Base-by-base conservation (phyloP, 2,113 vertebrate genomes). In the Antechinus stuartii region DNA sequence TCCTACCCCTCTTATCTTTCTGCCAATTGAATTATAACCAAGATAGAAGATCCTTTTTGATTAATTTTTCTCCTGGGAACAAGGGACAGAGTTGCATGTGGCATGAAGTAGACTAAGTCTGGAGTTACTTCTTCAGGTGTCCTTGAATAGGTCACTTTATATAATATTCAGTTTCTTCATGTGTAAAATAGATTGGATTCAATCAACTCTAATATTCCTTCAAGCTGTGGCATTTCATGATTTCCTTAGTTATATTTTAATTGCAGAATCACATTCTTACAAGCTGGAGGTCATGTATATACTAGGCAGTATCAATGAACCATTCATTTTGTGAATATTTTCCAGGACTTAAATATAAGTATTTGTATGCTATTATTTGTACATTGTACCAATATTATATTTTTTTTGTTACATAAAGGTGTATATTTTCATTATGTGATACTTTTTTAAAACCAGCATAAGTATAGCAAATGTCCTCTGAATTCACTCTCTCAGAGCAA, bases 231-330 rank as follows among this genome's bases (percentile, higher is more conserved):
- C 61, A 76, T 76, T 76, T 30, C 35, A 76, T 76, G 35, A 35
- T n/a, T n/a, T 76, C 61, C 61, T 76, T 76, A n/a, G 61, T 76
- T 76, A n/a, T n/a, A 76, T 76, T 76, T 76, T 76, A 76, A 76
- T 76, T 19, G 1, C 61, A 19, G 61, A 76, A 76, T 4, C 61
- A 68, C 30, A 30, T 61, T 35, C 30, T 68, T 76, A 76, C 61
- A 76, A 76, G 30, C 12, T 76, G 61, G 30, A 76, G 14, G 30
- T 68, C 61, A 68, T 16, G 30, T 4, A n/a, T n/a, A n/a, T 14
- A 76, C 61, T 76, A 4, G 16, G 27, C 12, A n/a, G 0, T 16
- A 68, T 68, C 61, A n/a, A 68, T 68, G 61, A n/a, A 68, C 30
- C 27, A n/a, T n/a, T 68, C 4, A 35, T 68, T 68, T n/a, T 68